These are phyloP conservation scores for Drosophila navojoa DNA, from an alignment of 1,140 invertebrate genomes.

Conservation along the genomic window DNA sequence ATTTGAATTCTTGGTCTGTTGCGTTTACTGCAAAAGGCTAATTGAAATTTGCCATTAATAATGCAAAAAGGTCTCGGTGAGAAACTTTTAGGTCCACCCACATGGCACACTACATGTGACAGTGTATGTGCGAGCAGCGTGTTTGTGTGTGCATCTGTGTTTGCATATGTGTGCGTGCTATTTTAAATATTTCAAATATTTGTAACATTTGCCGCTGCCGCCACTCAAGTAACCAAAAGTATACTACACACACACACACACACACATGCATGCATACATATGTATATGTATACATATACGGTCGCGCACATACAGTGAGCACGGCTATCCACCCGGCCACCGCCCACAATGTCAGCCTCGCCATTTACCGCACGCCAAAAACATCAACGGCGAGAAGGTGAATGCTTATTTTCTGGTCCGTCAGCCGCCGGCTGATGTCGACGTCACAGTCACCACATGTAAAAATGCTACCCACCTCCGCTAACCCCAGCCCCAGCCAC, in stretches of 20 bases:
- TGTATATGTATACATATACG: not conserved
- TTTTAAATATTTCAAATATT: constrained; percentile 82
- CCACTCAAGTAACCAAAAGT: constrained; percentile 55
- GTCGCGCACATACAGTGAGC: not conserved
- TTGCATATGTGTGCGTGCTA: constrained; percentile 60
- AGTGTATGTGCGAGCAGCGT: constrained; percentile 11
- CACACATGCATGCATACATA: not conserved
- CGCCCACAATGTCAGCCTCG: constrained; percentile 45
- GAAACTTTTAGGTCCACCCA: constrained; percentile 72
- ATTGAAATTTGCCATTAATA: constrained; percentile 81
- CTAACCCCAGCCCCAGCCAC: not conserved
- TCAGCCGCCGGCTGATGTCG: constrained; percentile 70
- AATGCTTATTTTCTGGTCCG: constrained; percentile 81
- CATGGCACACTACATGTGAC: constrained; percentile 23
- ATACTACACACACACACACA: constrained; percentile 35
- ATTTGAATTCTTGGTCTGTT: constrained; percentile 57
- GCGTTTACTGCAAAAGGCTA: constrained; percentile 77
- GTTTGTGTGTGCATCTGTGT: constrained; percentile 16
- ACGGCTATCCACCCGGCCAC: not conserved
- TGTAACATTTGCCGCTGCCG: constrained; percentile 75
- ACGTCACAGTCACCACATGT: constrained; percentile 72
- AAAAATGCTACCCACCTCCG: constrained; percentile 56
- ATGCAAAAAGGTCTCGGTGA: constrained; percentile 78
- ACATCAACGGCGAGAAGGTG: constrained; percentile 63
- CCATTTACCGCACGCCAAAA: constrained; percentile 78